Conservation (phyloP, 1,140 invertebrate genomes). For the Drosophila pseudoananassae region DNA sequence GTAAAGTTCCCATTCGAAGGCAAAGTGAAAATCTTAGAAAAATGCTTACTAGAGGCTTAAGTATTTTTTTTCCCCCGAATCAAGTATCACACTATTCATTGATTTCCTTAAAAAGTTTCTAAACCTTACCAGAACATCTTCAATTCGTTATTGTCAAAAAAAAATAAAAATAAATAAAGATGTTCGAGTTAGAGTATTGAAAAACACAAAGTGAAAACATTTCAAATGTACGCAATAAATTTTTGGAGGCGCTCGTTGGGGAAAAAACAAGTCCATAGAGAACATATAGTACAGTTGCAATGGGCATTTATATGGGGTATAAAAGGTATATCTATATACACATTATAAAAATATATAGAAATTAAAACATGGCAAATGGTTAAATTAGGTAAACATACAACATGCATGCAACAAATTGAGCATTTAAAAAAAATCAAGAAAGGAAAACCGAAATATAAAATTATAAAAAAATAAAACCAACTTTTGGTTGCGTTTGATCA, state of each 20-base stretch:
- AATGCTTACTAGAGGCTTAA: slow-evolving; percentile 35
- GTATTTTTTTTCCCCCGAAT: slow-evolving; percentile 13
- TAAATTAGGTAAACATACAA: slow-evolving; percentile 60
- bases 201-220: slow-evolving; percentile 65
- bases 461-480: slow-evolving; percentile 32
- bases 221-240: slow-evolving; percentile 70
- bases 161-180: slow-evolving; percentile 1
- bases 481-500: slow-evolving; percentile 81
- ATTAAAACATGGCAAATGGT: slow-evolving; percentile 57
- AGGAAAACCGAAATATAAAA: slow-evolving; percentile 9
- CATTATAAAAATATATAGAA: slow-evolving; percentile 44
- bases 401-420: slow-evolving; percentile 72
- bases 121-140: slow-evolving; percentile 9
- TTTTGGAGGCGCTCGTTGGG: slow-evolving; percentile 51
- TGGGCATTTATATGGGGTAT: slow-evolving; percentile 72
- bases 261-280: slow-evolving; percentile 62
- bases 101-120: slow-evolving; percentile 16
- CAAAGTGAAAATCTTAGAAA: slow-evolving; percentile 16
- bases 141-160: slow-evolving; percentile 8
- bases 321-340: slow-evolving; percentile 44
- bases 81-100: slow-evolving; percentile 24
- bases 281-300: slow-evolving; percentile 51
- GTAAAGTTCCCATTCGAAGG: slow-evolving; percentile 16
- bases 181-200: slow-evolving; percentile 59
- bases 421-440: slow-evolving; percentile 62